Base-by-base conservation (phyloP, 2,888 invertebrate species). In the Meganola albula region DNA sequence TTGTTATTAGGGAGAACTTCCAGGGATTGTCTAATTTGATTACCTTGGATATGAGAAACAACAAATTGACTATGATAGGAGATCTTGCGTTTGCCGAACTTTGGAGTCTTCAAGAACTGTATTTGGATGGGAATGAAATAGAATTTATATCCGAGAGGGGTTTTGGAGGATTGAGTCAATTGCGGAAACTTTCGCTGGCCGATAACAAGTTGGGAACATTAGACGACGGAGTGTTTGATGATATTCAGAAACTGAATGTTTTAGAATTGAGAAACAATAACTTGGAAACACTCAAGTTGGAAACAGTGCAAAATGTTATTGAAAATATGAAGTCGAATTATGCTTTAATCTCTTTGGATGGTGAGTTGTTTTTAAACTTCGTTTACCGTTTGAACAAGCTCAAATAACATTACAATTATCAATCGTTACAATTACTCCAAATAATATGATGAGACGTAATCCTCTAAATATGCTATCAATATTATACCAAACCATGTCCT, bases 1-100 rank as follows among this genome's bases (percentile, higher is more conserved):
- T 92, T 11, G 82, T 94, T 57, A 92, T 93, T 37, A 89, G 90
- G 46, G 92, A 93, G 58, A 92, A 92, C 56, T 95, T 95, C 68
- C 88, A 90, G 53, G 94, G 94, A 0, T 74, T 95, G 63, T 89
- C 90, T 37, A 90, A 90, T 66, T 78, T 95, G 52, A 89, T 90
- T 70, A 87, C 90, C 46, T 82, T 95, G 37, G 92, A 93, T 70
- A 86, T 95, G 69, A 90, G 91, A 53, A 87, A 88, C 60, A 95
- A 95, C 76, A 89, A 90, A 72, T 89, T 95, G 58, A 90, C 90
- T 45, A 92, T 92, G 87, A 89, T 95, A 63, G 93, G 93, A n/a
- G 93, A 93, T 58, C 89, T 91, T 48, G 92, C 92, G 24, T 95
- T 95, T 71, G 89, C 91, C 10, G 94, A 94, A 76, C 88, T 94